Conservation (phyloP, 2,797 vertebrate genomes). For the Cyclopterus lumpus region DNA sequence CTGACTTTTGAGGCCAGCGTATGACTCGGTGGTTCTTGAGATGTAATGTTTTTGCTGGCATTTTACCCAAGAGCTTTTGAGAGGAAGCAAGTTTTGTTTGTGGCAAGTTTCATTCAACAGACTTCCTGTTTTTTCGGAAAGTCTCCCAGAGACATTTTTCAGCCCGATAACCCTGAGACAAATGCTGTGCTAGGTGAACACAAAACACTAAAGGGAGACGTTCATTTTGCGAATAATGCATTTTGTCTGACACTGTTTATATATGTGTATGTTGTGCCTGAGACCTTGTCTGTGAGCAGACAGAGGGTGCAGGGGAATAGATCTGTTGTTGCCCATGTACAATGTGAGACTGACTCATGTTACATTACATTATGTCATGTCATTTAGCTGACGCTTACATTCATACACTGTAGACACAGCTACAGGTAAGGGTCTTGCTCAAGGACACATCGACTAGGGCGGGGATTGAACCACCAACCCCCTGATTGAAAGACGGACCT, state of each 20-base stretch:
- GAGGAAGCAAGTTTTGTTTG: conserved; percentile 66
- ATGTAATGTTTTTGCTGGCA: conserved; percentile 9
- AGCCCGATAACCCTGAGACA: conserved; percentile 8
- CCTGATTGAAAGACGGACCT: no score
- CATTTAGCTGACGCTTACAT: no score
- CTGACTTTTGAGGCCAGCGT: background rate
- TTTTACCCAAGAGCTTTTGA: conserved; percentile 40
- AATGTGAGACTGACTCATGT: conserved; percentile 15
- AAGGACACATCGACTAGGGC: no score
- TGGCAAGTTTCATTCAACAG: conserved; percentile 48
- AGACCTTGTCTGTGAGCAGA: background rate
- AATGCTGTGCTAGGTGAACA: conserved; percentile 9
- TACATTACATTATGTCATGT: no score
- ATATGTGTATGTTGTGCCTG: background rate
- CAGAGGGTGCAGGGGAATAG: background rate
- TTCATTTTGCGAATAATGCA: background rate
- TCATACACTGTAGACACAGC: no score
- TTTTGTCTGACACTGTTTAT: conserved; percentile 4
- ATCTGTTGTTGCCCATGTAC: conserved; percentile 34
- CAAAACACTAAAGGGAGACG: background rate
- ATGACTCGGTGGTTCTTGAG: background rate
- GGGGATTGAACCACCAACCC: no score
- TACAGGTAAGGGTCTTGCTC: no score
- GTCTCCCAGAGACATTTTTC: conserved; percentile 20
- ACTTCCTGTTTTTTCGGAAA: conserved; percentile 70